A percentile compares a stretch with the other conserved stretches of the same genome.
Evolutionary conservation across 2,113 vertebrate species (phyloP).

Genomic region (Rana temporaria): DNA sequence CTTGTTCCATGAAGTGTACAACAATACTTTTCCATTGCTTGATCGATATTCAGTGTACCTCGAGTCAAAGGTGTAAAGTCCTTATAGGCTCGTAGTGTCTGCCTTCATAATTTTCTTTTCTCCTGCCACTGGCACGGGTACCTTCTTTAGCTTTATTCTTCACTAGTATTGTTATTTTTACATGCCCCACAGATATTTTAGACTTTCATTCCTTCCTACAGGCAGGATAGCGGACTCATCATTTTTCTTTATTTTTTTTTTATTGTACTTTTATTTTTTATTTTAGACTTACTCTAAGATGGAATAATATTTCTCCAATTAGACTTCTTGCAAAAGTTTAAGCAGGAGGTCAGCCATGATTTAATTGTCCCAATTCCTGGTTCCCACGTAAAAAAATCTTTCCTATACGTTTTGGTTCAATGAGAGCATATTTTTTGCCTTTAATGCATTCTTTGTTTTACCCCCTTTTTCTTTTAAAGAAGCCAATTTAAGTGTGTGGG

Average conservation of each 20-base stretch:
- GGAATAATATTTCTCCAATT: not conserved
- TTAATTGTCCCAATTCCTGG: not conserved
- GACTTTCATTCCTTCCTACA: not conserved
- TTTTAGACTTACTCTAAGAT: not conserved
- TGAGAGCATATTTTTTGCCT: not conserved
- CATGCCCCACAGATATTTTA: not conserved
- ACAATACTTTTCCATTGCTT: constrained; percentile 45
- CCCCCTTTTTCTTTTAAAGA: not conserved
- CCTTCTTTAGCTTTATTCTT: constrained; percentile 14
- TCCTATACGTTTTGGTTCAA: not conserved
- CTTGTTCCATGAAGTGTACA: constrained; percentile 20
- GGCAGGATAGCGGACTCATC: not conserved
- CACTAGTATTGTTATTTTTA: constrained; percentile 13
- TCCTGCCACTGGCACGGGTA: constrained; percentile 1
- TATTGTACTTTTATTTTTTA: not conserved
- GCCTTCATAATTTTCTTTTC: not conserved
- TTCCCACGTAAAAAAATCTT: not conserved
- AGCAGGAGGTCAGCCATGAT: not conserved
- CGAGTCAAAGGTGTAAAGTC: constrained; percentile 56
- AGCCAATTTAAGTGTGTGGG: not conserved
- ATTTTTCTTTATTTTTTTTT: not conserved
- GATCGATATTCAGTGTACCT: constrained; percentile 55
- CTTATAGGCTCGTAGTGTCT: constrained; percentile 48
- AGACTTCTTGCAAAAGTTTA: not conserved
- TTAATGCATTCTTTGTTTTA: not conserved